These are phyloP conservation scores for Leucophora obtusa DNA, from an alignment of 2,888 invertebrate genomes.

Conservation along the genomic window DNA sequence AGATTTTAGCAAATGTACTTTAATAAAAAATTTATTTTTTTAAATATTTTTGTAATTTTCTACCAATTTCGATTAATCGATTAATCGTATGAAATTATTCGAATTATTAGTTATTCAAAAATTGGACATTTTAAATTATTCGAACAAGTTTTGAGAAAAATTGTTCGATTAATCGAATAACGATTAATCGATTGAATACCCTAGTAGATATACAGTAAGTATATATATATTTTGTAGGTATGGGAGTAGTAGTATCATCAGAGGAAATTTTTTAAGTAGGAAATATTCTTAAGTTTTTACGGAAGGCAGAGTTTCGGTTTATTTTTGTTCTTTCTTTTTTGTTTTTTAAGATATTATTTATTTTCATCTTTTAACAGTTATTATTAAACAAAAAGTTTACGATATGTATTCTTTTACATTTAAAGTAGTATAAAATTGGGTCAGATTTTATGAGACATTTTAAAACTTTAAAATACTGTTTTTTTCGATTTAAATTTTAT, in stretches of 20 bases:
- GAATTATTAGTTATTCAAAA: no score
- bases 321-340: no score
- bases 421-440: background rate
- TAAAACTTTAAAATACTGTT: background rate
- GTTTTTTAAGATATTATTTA: constrained; percentile 1
- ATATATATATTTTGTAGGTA: background rate
- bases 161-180: no score
- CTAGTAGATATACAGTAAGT: no score
- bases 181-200: no score
- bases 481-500: background rate
- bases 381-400: constrained; percentile 35
- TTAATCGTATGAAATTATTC: no score
- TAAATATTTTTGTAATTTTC: no score
- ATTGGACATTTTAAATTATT: no score
- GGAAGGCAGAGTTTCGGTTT: constrained; percentile 49
- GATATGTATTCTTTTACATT: constrained; percentile 4
- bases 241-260: constrained; percentile 30
- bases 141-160: no score
- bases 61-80: no score
- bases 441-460: background rate
- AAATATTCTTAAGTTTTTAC: constrained; percentile 56
- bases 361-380: constrained; percentile 31
- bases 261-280: constrained; percentile 55
- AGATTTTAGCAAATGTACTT: no score
- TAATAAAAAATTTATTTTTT: no score